Conservation (phyloP, 2,113 vertebrate genomes). For the Platycercus adscitus region DNA sequence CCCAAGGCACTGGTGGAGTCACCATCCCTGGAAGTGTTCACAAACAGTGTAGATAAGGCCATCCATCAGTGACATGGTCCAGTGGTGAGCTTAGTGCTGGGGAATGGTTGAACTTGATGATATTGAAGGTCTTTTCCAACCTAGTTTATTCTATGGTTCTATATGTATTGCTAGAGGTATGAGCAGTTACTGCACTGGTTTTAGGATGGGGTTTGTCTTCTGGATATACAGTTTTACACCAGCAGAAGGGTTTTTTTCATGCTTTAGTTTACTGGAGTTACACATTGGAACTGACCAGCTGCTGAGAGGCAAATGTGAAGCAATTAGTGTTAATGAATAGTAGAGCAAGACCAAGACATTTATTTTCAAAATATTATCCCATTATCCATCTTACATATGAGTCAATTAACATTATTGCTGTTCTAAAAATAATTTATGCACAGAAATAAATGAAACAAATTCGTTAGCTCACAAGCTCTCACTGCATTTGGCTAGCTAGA, state of each 20-base stretch:
- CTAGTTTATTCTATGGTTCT: neutral
- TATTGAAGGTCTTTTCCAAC: neutral
- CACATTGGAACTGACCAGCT: neutral
- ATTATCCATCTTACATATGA: neutral
- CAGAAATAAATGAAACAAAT: neutral
- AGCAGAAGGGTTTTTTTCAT: neutral
- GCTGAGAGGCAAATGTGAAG: neutral
- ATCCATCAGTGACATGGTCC: neutral
- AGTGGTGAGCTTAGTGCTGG: neutral
- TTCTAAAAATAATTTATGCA: conserved; percentile 15
- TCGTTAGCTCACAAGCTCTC: neutral
- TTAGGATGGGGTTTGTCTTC: neutral
- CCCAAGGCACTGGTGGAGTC: neutral
- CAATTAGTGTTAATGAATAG: neutral
- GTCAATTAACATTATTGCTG: neutral
- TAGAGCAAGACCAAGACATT: neutral
- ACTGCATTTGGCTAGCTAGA: neutral
- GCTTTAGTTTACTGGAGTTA: neutral
- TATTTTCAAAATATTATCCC: neutral
- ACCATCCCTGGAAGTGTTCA: neutral
- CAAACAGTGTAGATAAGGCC: neutral
- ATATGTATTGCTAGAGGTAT: neutral
- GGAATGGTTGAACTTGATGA: neutral
- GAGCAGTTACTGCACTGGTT: neutral
- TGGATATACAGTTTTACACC: neutral